These are phyloP conservation scores for Mus pahari DNA, from an alignment of 2,113 vertebrate species.

Conservation along the genomic window DNA sequence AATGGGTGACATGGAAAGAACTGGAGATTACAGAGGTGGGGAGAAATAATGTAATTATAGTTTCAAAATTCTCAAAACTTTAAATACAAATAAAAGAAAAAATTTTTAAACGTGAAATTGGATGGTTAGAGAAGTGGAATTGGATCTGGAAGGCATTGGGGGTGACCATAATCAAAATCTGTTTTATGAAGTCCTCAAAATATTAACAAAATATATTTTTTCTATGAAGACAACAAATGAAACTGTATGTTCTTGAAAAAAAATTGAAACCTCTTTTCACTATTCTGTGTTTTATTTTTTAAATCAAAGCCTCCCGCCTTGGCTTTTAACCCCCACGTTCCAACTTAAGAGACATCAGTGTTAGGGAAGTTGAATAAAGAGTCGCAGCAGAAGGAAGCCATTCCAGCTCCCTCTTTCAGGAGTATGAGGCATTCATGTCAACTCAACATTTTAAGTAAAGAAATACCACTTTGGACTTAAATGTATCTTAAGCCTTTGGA, in stretches of 20 bases:
- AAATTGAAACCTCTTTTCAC: not conserved
- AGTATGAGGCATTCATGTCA: not conserved
- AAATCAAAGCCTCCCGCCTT: not conserved
- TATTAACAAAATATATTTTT: not conserved
- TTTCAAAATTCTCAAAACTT: not conserved
- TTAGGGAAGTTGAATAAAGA: not conserved
- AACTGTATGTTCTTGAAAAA: constrained; percentile 17
- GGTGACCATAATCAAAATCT: not conserved
- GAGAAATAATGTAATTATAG: not conserved
- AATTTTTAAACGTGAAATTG: not conserved
- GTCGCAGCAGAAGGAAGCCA: not conserved
- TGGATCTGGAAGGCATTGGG: not conserved
- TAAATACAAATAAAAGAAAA: not conserved
- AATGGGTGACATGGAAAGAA: not conserved
- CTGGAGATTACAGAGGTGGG: not conserved
- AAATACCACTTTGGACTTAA: not conserved
- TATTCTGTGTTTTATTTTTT: not conserved
- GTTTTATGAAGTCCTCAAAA: not conserved
- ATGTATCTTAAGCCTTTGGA: not conserved
- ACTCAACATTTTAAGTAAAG: not conserved
- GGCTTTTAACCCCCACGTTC: not conserved
- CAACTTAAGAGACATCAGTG: not conserved
- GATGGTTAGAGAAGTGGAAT: not conserved
- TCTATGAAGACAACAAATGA: not conserved
- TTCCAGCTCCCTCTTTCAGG: not conserved